Evolutionary conservation across 2,113 vertebrate genomes (phyloP).

Genomic region (Leucoraja erinaceus): DNA sequence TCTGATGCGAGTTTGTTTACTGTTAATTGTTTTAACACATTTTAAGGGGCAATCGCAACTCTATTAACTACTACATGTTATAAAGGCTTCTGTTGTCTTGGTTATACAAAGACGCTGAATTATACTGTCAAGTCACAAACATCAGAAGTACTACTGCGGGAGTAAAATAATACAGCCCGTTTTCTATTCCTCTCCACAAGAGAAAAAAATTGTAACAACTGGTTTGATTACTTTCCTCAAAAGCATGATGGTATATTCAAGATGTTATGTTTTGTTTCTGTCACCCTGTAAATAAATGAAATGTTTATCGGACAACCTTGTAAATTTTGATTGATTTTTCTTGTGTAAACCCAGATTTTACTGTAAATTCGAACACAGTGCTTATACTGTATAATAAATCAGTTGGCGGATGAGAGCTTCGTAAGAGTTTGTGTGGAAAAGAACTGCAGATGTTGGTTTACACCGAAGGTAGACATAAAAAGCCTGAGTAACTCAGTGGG

Average conservation of each 20-base stretch:
- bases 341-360: neutral
- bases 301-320: neutral
- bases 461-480: too few relatives aligned
- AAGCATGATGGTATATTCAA: neutral
- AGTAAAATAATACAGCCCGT: neutral
- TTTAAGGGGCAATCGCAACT: neutral
- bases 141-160: neutral
- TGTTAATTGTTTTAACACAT: neutral
- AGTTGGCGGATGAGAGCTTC: neutral
- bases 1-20: neutral
- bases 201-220: neutral
- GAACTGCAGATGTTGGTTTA: too few relatives aligned
- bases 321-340: neutral
- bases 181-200: neutral
- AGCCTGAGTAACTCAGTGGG: too few relatives aligned
- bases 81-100: neutral
- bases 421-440: too few relatives aligned
- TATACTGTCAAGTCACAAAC: neutral
- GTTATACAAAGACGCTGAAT: neutral
- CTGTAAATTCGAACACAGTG: neutral
- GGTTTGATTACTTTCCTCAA: neutral
- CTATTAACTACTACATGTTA: too few relatives aligned
- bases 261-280: neutral
- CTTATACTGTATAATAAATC: neutral
- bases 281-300: neutral